Evolutionary conservation across 2,113 vertebrate genomes (phyloP).

Genomic region (Camarhynchus parvulus): DNA sequence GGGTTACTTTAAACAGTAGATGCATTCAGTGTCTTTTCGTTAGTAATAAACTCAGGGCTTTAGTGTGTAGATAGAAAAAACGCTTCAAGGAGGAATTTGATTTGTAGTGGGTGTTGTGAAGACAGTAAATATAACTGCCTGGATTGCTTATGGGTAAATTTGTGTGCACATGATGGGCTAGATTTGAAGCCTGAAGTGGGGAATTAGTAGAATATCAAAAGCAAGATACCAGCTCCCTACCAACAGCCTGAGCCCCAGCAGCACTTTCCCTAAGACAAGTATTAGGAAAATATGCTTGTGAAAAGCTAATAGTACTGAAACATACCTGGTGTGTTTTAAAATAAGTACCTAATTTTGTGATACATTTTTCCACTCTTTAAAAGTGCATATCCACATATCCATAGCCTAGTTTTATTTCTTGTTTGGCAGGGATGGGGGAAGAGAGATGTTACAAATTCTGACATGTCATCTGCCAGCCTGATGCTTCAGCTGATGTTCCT

Average conservation of each 20-base stretch:
- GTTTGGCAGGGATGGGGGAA: not conserved
- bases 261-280: not conserved
- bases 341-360: not conserved
- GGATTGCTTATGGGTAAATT: not conserved
- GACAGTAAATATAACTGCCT: not conserved
- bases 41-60: not conserved
- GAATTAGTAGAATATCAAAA: not conserved
- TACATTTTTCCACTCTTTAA: not conserved
- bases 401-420: not conserved
- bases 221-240: not conserved
- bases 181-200: not conserved
- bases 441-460: not conserved
- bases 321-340: not conserved
- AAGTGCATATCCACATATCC: not conserved
- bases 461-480: constrained; percentile 2
- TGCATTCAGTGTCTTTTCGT: not conserved
- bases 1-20: not conserved
- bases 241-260: not conserved
- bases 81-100: not conserved
- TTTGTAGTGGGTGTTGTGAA: not conserved
- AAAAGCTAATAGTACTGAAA: not conserved
- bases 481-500: not conserved
- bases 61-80: not conserved
- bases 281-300: not conserved
- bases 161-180: not conserved